Evolutionary conservation across 2,888 invertebrate genomes (phyloP), one percentile per base, ranked within the genome.

Genomic region (Hofmannophila pseudospretella): DNA sequence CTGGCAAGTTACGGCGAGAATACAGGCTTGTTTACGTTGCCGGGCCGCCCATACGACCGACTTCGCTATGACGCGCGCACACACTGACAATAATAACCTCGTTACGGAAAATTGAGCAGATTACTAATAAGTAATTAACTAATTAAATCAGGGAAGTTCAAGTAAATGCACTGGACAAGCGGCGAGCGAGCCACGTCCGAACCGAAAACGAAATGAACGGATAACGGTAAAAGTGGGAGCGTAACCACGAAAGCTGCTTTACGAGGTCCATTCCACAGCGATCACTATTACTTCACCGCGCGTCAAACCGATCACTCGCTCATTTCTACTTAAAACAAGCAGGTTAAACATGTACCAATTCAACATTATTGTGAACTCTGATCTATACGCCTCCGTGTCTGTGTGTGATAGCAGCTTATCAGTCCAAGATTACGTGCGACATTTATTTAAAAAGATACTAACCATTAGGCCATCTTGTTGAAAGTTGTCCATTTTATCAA

Each of bases 191-290:
- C 77, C 64, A 70, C 71, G 73, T 63, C 65, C 68, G 68, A 66
- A 66, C 72, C 71, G 68, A 53, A 73, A 77, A 70, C 66, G 71
- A 85, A 85, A 85, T 85, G 85, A 82, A 74, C 73, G 79, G 64
- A 58, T 82, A 85, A 85, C 86, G 82, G 85, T 86, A 86, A 84
- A 85, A 78, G 85, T 79, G 64, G 70, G 68, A 75, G 74, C 66
- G 68, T 60, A 36, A 62, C 62, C 70, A 81, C 67, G 85, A 86
- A 86, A 86, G 85, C 77, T 68, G 81, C 67, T 64, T 49, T 70
- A 68, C 81, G 64, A 70, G 77, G 67, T 74, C 59, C 65, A 67
- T 58, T 66, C 59, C 59, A 62, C 58, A 59, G 64, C 39, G 20
- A 11, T 27, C 36, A 16, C 36, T 80, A 82, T 80, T 84, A 77